Percentiles rank a stretch among this genome's conserved stretches.
Conservation (phyloP, 2,888 invertebrate species). For the Zygogramma bicolorata region DNA sequence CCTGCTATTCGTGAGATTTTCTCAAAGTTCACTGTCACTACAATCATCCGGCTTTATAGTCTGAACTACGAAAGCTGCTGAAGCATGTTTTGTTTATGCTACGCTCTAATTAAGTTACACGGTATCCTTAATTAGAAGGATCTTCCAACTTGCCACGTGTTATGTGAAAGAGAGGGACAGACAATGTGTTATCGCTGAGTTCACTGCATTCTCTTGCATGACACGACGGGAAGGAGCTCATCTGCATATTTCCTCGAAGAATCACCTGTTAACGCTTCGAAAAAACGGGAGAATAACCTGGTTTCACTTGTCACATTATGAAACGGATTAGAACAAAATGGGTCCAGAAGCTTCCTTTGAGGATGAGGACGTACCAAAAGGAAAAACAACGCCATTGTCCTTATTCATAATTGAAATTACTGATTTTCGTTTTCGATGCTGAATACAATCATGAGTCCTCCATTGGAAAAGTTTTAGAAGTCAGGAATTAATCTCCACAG, state of each 20-base stretch:
- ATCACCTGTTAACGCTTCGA: background rate
- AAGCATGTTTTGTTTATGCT: constrained; percentile 32
- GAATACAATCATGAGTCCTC: too few species aligned
- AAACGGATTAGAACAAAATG: too few species aligned
- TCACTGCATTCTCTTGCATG: background rate
- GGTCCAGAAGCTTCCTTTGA: too few species aligned
- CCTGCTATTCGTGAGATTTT: background rate
- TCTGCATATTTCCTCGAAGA: background rate
- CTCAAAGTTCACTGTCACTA: background rate
- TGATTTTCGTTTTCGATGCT: too few species aligned
- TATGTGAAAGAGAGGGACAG: background rate
- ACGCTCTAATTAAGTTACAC: constrained; percentile 36
- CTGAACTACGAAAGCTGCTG: constrained; percentile 25
- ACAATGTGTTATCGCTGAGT: constrained; percentile 13
- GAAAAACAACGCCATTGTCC: too few species aligned
- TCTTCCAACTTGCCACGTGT: background rate
- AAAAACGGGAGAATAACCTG: background rate
- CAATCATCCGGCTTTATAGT: constrained; percentile 12
- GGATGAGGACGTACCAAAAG: too few species aligned
- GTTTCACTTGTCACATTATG: background rate
- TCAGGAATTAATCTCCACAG: too few species aligned
- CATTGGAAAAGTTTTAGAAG: too few species aligned
- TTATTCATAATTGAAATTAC: too few species aligned
- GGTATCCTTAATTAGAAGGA: constrained; percentile 27
- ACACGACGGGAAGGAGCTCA: background rate